Evolutionary conservation across 2,113 vertebrate genomes (phyloP).

Genomic region (Himantopus leucocephalus): DNA sequence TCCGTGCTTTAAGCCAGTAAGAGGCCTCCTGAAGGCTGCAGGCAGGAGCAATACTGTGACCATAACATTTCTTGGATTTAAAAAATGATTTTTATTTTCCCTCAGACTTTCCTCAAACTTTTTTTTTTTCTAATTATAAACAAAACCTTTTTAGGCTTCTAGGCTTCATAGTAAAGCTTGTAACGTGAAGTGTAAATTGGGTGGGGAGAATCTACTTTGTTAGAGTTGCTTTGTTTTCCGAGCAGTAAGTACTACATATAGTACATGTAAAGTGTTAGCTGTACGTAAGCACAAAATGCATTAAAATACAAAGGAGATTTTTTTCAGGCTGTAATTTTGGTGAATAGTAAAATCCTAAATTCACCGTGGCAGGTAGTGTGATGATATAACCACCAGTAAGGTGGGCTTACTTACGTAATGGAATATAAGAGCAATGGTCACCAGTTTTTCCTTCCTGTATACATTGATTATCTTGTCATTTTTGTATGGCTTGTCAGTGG

Average conservation of each 20-base stretch:
- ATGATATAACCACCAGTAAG: constrained; percentile 71
- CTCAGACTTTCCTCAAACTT: constrained; percentile 58
- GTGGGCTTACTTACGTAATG: constrained; percentile 69
- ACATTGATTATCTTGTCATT: constrained; percentile 68
- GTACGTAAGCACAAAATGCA: constrained; percentile 78
- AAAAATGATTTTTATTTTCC: constrained; percentile 68
- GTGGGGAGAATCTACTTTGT: constrained; percentile 80
- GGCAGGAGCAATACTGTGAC: constrained; percentile 77
- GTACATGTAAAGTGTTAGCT: constrained; percentile 79
- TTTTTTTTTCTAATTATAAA: constrained; percentile 82
- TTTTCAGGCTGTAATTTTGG: constrained; percentile 74
- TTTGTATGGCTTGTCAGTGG: constrained; percentile 64
- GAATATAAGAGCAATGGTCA: constrained; percentile 74
- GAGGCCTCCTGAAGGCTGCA: constrained; percentile 18
- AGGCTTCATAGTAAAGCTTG: constrained; percentile 85
- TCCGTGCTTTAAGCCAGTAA: constrained; percentile 3
- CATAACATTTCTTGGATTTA: constrained; percentile 81
- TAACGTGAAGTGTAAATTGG: constrained; percentile 80
- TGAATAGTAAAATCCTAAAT: constrained; percentile 57
- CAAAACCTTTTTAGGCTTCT: constrained; percentile 81
- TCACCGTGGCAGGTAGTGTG: constrained; percentile 78
- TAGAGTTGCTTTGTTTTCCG: constrained; percentile 83
- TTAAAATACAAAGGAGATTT: constrained; percentile 75
- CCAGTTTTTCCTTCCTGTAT: constrained; percentile 69
- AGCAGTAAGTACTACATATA: constrained; percentile 80